Evolutionary conservation across 2,888 invertebrate genomes (phyloP), one percentile per base, ranked within the genome.

Genomic region (Synergus gifuensis): DNA sequence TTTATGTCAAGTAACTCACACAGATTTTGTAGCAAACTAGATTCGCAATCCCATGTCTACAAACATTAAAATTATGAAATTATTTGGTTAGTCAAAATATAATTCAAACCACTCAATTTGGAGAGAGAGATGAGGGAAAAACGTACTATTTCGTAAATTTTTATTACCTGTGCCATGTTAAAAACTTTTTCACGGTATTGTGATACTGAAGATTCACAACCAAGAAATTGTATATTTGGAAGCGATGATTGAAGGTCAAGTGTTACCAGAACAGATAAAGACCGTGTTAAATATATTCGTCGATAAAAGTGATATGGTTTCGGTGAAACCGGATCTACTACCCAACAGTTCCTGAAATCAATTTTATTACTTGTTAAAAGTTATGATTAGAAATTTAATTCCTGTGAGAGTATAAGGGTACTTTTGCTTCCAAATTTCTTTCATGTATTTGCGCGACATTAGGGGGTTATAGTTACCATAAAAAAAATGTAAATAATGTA

Each of bases 221-320:
- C 92, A 46, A 90, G 82, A 81, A 92, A 87, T 81, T 89, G 89
- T 28, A 92, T 88, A 76, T 87, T 86, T 62, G 91, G 92, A 36
- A 87, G 80, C 14, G 88, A 84, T 78, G 88, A 83, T 1, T 87
- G 67, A 8, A 90, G 90, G 86, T 91, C 83, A 40, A 92, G 78
- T 67, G 85, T 90, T 54, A 92, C 78, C 3, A 86, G 82, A 78
- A 91, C 83, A 0, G 91, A 92, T 58, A 90, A 76, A 9, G 85
- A 85, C 42, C 88, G 82, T n/a, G 88, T 89, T 62, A 92, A 81
- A 76, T 90, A 87, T 82, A 92, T 88, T 81, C 90, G 85, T 76
- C 92, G 84, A 78, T 91, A 89, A 9, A 91, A 83, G 81, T 92
- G 91, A 76, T 86, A 87, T 11, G 90, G 90, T 79, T 90, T 90